These are phyloP conservation scores for Erynnis tages DNA, from an alignment of 2,888 invertebrate genomes.

Conservation along the genomic window DNA sequence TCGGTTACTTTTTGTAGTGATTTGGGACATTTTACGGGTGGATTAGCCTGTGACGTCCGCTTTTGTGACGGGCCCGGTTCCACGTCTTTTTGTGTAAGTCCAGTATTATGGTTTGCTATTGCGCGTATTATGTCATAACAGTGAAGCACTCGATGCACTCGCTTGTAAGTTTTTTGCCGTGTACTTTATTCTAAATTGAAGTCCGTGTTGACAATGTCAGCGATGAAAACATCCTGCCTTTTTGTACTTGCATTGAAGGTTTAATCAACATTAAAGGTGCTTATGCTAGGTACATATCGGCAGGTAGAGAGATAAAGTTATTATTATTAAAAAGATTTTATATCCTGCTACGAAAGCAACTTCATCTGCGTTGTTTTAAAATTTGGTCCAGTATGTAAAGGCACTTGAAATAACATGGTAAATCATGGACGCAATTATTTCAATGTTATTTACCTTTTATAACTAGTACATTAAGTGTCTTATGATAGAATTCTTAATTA, in stretches of 20 bases:
- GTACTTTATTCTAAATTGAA: slow-evolving; percentile 73
- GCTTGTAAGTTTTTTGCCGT: slow-evolving; percentile 59
- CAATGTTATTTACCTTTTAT: no score
- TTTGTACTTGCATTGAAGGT: slow-evolving; percentile 50
- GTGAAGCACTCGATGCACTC: slow-evolving; percentile 64
- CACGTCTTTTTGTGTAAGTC: slow-evolving; percentile 70
- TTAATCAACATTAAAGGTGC: slow-evolving; percentile 40
- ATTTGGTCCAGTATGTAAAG: no score
- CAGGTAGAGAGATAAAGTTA: slow-evolving; percentile 28
- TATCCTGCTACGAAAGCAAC: no score
- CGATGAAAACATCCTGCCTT: slow-evolving; percentile 71
- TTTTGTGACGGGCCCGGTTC: slow-evolving; percentile 61
- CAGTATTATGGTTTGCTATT: slow-evolving; percentile 73
- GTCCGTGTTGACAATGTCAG: slow-evolving; percentile 72
- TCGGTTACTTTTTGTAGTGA: slow-evolving; percentile 71
- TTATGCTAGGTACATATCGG: slow-evolving; percentile 35
- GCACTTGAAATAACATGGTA: no score
- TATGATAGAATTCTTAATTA: no score
- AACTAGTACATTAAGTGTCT: no score
- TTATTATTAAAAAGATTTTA: no score
- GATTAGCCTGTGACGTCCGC: slow-evolving; percentile 71
- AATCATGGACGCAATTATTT: no score
- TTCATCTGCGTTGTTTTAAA: no score
- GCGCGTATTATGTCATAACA: slow-evolving; percentile 82
- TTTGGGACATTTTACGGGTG: slow-evolving; percentile 81